Evolutionary conservation across 2,888 invertebrate genomes (phyloP).

Genomic region (Prosapia bicincta): DNA sequence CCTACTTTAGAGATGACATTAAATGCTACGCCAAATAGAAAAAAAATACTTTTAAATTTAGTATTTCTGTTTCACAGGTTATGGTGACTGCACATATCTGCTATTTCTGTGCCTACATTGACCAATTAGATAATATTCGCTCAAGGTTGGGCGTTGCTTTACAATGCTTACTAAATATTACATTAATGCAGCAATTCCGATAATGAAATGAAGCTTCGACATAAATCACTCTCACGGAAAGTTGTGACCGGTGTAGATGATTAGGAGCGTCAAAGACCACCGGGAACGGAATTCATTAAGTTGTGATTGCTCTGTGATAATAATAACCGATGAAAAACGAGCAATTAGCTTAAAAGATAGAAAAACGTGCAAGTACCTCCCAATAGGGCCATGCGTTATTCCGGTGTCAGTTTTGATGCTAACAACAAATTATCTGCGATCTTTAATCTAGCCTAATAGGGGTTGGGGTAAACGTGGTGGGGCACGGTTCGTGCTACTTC

Average conservation of each 20-base stretch:
- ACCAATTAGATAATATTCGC: too few relatives aligned
- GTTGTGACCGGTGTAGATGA: background rate
- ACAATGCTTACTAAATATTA: too few relatives aligned
- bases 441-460: constrained; percentile 27
- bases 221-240: too few relatives aligned
- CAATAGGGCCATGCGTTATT: constrained; percentile 10
- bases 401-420: background rate
- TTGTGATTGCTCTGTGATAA: background rate
- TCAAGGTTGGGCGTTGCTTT: too few relatives aligned
- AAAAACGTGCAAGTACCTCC: constrained; percentile 7
- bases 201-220: background rate
- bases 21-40: too few relatives aligned
- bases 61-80: too few relatives aligned
- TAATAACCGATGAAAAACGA: constrained; percentile 17
- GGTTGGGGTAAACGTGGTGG: constrained; percentile 1
- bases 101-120: too few relatives aligned
- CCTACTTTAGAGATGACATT: too few relatives aligned
- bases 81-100: too few relatives aligned
- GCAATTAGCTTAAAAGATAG: constrained; percentile 23
- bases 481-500: constrained; percentile 10
- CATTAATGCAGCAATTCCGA: background rate
- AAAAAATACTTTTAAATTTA: too few relatives aligned
- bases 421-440: constrained; percentile 19
- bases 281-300: background rate
- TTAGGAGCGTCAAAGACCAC: background rate